A percentile compares a stretch with the other conserved stretches of the same genome.
Conservation (phyloP, 2,113 vertebrate genomes). For the Oryzias curvinotus region DNA sequence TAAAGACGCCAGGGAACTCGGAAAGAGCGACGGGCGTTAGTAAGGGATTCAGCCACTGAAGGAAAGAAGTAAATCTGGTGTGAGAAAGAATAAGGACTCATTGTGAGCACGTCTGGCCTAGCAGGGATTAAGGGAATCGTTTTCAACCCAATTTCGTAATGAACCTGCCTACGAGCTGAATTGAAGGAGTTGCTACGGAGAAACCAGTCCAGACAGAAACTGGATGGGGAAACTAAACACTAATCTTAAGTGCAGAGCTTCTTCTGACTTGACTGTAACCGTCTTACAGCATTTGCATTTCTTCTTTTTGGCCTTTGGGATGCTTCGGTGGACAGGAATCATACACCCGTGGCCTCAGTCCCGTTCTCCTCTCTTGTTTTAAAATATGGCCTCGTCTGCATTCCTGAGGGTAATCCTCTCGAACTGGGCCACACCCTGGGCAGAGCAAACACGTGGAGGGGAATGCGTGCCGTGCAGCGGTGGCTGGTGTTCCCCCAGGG, state of each 20-base stretch:
- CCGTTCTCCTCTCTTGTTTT: conserved; percentile 41
- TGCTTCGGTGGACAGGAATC: conserved; percentile 49
- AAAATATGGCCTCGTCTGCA: conserved; percentile 64
- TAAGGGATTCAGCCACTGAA: conserved; percentile 1
- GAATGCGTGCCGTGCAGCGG: conserved; percentile 54
- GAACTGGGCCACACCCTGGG: conserved; percentile 68
- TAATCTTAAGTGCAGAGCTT: background rate
- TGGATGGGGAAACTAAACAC: conserved; percentile 10
- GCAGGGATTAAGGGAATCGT: conserved; percentile 1
- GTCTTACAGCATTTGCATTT: conserved; percentile 22
- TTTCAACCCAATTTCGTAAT: conserved; percentile 24
- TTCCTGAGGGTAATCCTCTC: conserved; percentile 70
- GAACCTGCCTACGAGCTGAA: conserved; percentile 7
- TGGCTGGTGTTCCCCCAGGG: conserved; percentile 47
- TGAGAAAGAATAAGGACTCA: background rate
- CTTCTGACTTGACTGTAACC: background rate
- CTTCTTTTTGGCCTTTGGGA: conserved; percentile 18
- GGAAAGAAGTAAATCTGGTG: background rate
- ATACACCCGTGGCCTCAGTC: conserved; percentile 21
- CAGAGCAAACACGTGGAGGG: conserved; percentile 65
- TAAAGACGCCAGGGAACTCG: conserved; percentile 35
- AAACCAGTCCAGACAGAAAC: conserved; percentile 11
- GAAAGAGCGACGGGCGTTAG: conserved; percentile 9
- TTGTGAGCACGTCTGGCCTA: conserved; percentile 6
- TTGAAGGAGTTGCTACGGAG: conserved; percentile 3